These are phyloP conservation scores for Rhabdornis inornatus DNA, from an alignment of 2,113 vertebrate species.

Conservation along the genomic window DNA sequence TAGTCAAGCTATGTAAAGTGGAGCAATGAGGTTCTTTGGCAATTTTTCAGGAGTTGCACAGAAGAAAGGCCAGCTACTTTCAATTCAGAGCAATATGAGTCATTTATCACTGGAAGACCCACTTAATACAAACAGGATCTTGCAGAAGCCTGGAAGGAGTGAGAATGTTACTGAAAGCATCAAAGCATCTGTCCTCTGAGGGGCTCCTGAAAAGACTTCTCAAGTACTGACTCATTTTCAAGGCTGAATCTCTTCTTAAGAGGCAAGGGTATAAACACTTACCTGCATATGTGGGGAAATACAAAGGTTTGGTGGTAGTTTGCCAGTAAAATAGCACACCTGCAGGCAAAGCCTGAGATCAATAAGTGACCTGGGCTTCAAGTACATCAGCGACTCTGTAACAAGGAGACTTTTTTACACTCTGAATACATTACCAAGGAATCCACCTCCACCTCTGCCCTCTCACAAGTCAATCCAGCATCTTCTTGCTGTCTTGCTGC, in stretches of 20 bases:
- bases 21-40: background rate
- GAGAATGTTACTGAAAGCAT: background rate
- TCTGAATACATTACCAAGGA: background rate
- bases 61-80: background rate
- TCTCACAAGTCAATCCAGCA: background rate
- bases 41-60: background rate
- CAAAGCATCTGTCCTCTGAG: background rate
- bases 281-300: background rate
- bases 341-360: background rate
- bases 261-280: background rate
- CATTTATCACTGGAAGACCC: background rate
- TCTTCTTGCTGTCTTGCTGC: background rate
- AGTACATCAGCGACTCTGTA: background rate
- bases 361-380: background rate
- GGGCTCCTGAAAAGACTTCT: background rate
- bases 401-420: background rate
- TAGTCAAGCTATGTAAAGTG: constrained; percentile 37
- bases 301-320: background rate
- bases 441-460: background rate
- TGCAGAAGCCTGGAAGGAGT: background rate
- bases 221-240: background rate
- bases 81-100: background rate
- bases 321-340: background rate
- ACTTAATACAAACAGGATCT: background rate
- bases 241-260: background rate